Base-by-base conservation (phyloP, 1,140 invertebrate genomes). In the Penaeus chinensis region DNA sequence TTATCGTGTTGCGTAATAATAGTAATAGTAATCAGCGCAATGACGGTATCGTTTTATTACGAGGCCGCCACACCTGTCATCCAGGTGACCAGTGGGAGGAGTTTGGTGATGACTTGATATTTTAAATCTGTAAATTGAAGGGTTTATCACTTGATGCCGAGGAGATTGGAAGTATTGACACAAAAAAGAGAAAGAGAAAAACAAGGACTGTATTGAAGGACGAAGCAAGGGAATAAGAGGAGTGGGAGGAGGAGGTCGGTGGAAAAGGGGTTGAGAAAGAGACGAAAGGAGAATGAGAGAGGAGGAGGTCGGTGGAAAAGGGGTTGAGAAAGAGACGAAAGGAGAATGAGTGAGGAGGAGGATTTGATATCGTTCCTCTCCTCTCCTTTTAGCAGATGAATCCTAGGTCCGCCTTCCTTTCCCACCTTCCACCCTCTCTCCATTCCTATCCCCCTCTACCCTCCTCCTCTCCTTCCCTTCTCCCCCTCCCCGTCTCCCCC, bases 1-100 rank as follows among this genome's bases (percentile, higher is more conserved):
- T 42, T 37, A 80, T 20, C 60, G 60, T 16, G 18, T 22, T 20
- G 18, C 20, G 77, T 47, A 37, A 54, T 80, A 20, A 54, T 37
- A 80, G 77, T 37, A 80, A 54, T 37, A 37, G 42, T 37, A 80
- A 54, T 47, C 47, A 54, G 7, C n/a, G 77, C 47, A 80, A n/a
- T 47, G 47, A 54, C 60, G 60, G 77, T 54, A 37, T 42, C 19
- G 7, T 54, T 24, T 54, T 54, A 18, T 24, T 32, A 32, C 37
- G 79, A 63, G 60, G 60, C 60, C 54, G 54, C 54, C 54, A 54
- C 54, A 54, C 54, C 54, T 54, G 54, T 54, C 54, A 54, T 54
- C 54, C 54, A 54, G 54, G 54, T 54, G 54, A 54, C 54, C 54
- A 54, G 54, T 54, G 54, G 54, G 54, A 8, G 54, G 54, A 54